Conservation (phyloP, 2,797 vertebrate species). For the Dromococcyx pavoninus region DNA sequence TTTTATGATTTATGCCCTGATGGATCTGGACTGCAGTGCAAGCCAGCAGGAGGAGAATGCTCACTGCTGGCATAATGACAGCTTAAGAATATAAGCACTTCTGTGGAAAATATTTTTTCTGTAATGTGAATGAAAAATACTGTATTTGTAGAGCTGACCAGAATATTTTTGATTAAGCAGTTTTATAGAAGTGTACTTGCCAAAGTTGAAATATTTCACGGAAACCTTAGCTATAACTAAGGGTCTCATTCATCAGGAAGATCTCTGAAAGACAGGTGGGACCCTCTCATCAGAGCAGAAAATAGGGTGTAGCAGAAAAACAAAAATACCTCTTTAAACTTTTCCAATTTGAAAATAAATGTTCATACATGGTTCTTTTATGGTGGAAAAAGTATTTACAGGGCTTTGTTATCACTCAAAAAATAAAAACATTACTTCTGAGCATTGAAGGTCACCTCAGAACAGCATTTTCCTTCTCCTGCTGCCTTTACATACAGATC, state of each 20-base stretch:
- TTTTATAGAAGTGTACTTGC: neutral
- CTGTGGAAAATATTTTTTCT: neutral
- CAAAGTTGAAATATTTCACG: neutral
- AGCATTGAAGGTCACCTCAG: neutral
- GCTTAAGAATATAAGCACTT: neutral
- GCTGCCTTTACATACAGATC: neutral
- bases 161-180: neutral
- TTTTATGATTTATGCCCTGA: fast-evolving
- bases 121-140: neutral
- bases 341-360: neutral
- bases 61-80: neutral
- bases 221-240: neutral
- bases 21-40: neutral
- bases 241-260: neutral
- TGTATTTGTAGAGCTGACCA: neutral
- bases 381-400: neutral
- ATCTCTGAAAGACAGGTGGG: neutral
- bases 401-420: neutral
- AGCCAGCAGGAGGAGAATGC: neutral
- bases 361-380: neutral
- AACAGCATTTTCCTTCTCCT: neutral
- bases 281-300: neutral
- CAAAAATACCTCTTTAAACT: neutral
- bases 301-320: neutral
- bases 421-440: neutral